Evolutionary conservation across 2,113 vertebrate genomes (phyloP).

Genomic region (Ochotona princeps): DNA sequence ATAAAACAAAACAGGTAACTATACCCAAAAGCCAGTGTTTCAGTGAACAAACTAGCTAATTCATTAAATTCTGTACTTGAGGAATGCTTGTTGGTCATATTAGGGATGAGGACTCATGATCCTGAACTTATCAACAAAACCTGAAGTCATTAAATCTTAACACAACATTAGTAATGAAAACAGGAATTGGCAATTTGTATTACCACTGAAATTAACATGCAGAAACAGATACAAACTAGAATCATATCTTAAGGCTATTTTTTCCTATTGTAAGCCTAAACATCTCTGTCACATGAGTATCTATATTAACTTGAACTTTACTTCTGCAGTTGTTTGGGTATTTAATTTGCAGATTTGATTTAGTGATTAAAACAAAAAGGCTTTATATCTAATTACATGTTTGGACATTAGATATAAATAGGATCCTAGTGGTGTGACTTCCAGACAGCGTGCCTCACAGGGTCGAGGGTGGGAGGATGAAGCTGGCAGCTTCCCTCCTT

Average conservation of each 20-base stretch:
- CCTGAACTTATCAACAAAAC: slow-evolving; percentile 46
- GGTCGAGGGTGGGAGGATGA: neutral
- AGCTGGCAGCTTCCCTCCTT: neutral
- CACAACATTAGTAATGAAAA: slow-evolving; percentile 12
- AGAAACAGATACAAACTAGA: slow-evolving; percentile 62
- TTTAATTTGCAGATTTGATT: slow-evolving; percentile 42
- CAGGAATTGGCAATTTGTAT: slow-evolving; percentile 11
- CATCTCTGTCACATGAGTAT: slow-evolving; percentile 54
- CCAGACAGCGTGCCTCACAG: neutral
- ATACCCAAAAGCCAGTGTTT: slow-evolving; percentile 5
- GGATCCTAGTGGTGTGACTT: neutral
- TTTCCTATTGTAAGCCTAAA: slow-evolving; percentile 55
- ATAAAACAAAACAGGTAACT: neutral
- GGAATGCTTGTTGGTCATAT: slow-evolving; percentile 36
- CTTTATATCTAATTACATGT: no score
- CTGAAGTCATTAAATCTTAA: slow-evolving; percentile 43
- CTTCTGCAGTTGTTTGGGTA: slow-evolving; percentile 31
- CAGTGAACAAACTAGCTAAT: slow-evolving; percentile 10
- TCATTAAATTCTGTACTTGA: slow-evolving; percentile 56
- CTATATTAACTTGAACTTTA: slow-evolving; percentile 10
- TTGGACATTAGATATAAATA: neutral
- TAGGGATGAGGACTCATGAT: slow-evolving; percentile 45
- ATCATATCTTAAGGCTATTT: slow-evolving; percentile 56
- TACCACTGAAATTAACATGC: slow-evolving; percentile 37
- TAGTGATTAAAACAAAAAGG: no score